A percentile compares a stretch with the other conserved stretches of the same genome.
These are phyloP conservation scores for Catharus ustulatus DNA, from an alignment of 2,797 vertebrate genomes.

Conservation along the genomic window DNA sequence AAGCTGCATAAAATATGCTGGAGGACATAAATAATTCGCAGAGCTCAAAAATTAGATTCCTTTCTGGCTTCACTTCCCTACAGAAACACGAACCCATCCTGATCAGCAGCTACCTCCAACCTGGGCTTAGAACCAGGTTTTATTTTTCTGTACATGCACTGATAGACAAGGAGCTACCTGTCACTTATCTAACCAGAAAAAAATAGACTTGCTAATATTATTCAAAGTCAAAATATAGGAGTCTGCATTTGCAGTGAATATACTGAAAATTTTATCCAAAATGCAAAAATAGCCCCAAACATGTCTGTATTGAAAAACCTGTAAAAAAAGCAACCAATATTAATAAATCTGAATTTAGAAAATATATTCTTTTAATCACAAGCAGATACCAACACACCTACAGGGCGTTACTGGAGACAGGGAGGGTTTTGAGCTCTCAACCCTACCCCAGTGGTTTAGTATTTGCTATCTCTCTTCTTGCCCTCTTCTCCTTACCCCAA, in stretches of 20 bases:
- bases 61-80: not conserved
- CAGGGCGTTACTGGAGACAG: not conserved
- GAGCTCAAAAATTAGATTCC: constrained; percentile 9
- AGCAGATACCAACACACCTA: not conserved
- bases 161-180: not conserved
- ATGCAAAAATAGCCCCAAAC: not conserved
- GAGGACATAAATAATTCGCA: constrained; percentile 21
- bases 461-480: not conserved
- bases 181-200: not conserved
- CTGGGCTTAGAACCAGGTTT: not conserved
- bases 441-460: not conserved
- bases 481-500: not conserved
- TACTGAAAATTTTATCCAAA: not conserved
- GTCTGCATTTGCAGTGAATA: not conserved
- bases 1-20: constrained; percentile 29
- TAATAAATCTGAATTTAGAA: not conserved
- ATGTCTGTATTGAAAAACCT: not conserved
- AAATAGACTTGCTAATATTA: not conserved
- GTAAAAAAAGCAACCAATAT: not conserved
- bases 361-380: not conserved
- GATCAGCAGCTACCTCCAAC: not conserved
- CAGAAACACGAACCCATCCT: not conserved
- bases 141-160: not conserved
- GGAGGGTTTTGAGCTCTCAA: not conserved
- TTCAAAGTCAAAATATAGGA: not conserved